These are phyloP conservation scores for Oxyteleia sp. DNA, from an alignment of 2,888 invertebrate species.

Conservation along the genomic window DNA sequence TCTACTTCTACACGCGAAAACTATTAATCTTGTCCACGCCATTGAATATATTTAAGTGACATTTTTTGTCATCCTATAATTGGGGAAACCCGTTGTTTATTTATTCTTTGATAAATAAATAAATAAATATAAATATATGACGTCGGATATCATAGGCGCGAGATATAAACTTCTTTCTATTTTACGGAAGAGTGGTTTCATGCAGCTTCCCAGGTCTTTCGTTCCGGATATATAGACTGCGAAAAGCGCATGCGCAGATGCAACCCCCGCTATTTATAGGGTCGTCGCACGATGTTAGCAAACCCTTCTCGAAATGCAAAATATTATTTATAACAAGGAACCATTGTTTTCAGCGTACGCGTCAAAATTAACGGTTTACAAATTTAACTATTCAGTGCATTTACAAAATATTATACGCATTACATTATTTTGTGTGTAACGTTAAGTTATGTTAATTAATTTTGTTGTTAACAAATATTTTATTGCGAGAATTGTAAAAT, in stretches of 20 bases:
- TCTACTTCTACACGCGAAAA: too few relatives aligned
- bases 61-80: too few relatives aligned
- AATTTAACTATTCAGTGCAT: not conserved
- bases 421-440: too few relatives aligned
- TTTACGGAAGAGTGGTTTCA: constrained; percentile 58
- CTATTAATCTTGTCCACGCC: too few relatives aligned
- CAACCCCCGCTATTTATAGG: constrained; percentile 63
- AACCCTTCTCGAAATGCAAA: constrained; percentile 50
- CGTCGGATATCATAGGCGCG: constrained; percentile 8
- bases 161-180: constrained; percentile 51
- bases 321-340: not conserved
- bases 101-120: too few relatives aligned
- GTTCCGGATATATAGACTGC: constrained; percentile 15
- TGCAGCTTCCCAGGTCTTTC: constrained; percentile 51
- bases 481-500: too few relatives aligned
- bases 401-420: too few relatives aligned
- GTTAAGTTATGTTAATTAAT: too few relatives aligned
- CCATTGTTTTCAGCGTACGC: not conserved
- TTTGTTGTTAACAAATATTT: too few relatives aligned
- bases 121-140: too few relatives aligned
- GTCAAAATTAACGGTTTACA: not conserved
- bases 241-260: constrained; percentile 52
- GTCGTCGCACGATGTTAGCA: constrained; percentile 52
- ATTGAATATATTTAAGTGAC: too few relatives aligned
- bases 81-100: too few relatives aligned